Evolutionary conservation across 2,888 invertebrate species (phyloP).

Genomic region (Diarsia mendica): DNA sequence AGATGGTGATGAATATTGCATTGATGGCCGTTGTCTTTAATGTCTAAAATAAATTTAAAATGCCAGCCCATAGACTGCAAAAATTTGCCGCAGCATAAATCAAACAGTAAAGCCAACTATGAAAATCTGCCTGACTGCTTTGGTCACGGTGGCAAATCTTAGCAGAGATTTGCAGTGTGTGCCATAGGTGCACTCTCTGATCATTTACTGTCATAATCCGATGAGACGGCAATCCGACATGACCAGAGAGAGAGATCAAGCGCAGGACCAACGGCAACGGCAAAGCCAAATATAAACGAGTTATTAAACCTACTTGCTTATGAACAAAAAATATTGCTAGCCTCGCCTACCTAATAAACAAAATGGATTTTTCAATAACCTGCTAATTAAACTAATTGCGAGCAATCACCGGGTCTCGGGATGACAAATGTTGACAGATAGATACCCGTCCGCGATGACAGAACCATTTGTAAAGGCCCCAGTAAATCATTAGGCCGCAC

Average conservation of each 20-base stretch:
- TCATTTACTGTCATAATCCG: too few relatives aligned
- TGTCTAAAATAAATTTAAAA: neutral
- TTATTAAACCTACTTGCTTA: neutral
- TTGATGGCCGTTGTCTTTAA: neutral
- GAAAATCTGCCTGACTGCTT: neutral
- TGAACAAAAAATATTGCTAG: neutral
- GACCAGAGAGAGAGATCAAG: too few relatives aligned
- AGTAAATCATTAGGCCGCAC: constrained; percentile 80
- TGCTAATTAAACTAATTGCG: constrained; percentile 78
- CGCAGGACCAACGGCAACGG: neutral
- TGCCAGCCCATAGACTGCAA: neutral
- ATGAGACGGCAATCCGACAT: too few relatives aligned
- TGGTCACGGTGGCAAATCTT: too few relatives aligned
- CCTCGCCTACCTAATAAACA: constrained; percentile 34
- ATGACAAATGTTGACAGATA: constrained; percentile 86
- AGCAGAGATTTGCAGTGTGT: too few relatives aligned
- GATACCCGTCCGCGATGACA: constrained; percentile 82
- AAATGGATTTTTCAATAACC: constrained; percentile 57
- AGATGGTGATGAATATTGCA: neutral
- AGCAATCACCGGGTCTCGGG: constrained; percentile 73
- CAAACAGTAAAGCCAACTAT: neutral
- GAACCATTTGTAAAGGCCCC: constrained; percentile 81
- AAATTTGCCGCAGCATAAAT: neutral
- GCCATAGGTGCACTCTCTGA: too few relatives aligned
- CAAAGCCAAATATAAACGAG: neutral